Evolutionary conservation across 2,888 invertebrate species (phyloP), one percentile per base, ranked within the genome.

Genomic region (Oxytorus armatus): DNA sequence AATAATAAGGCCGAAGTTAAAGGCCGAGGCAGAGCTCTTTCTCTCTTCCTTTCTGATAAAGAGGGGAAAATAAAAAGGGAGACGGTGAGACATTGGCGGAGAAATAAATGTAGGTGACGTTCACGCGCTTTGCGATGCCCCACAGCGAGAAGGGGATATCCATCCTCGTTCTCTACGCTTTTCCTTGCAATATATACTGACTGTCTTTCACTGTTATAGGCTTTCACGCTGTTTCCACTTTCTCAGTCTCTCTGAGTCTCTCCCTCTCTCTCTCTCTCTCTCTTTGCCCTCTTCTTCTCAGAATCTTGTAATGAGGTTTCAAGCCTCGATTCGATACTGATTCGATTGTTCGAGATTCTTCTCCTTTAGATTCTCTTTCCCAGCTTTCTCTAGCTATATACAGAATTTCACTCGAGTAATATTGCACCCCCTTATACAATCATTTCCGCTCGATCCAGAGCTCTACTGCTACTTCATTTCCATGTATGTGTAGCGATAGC

Each of bases 101-200:
- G 70, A 79, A 82, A 72, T 77, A 82, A 77, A 79, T 81, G 83
- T 77, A 79, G 80, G 83, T 77, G 83, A 81, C 70, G 76, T 73
- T 82, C 82, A 73, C 65, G 82, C 69, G 55, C 53, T 61, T 23
- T 33, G 29, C 61, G 49, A 11, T 21, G 18, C 63, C 53, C 74
- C 14, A 55, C 7, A 29, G 11, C 21, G 57, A 5, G 44, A 49
- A 49, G 16, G 66, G 66, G 65, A 70, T 68, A 39, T 57, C 42
- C 59, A 39, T 63, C 80, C 72, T 36, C 14, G 21, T 47, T 59
- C 21, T 53, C 16, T 69, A 14, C 14, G 14, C 29, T 23, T 33
- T 18, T 63, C 42, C 42, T 44, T 4, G 18, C 25, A 55, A 55
- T 63, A 42, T 61, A 55, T 42, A 47, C 53, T 47, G 44, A 47